phyloP scores from a whole-genome alignment of 2,113 vertebrate species.

The Laticauda colubrina region DNA sequence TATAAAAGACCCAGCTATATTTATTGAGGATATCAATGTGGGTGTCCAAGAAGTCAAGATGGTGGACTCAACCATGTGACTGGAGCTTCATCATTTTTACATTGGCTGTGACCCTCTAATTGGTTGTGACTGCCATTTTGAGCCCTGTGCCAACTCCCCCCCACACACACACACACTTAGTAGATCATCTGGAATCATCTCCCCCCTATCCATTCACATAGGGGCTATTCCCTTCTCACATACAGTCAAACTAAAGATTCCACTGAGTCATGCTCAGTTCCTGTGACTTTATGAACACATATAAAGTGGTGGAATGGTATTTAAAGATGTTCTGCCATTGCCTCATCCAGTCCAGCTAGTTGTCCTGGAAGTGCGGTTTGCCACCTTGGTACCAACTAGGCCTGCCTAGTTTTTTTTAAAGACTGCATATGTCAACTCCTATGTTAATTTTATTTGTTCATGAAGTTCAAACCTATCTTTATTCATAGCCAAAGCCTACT shows the following conservation, averaged over 20 bases:
- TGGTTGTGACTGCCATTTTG: neutral
- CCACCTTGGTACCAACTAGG: neutral
- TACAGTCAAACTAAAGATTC: neutral
- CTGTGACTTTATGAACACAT: neutral
- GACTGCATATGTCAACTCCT: neutral
- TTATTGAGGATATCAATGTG: neutral
- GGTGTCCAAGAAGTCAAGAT: neutral
- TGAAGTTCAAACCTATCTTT: neutral
- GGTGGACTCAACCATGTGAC: neutral
- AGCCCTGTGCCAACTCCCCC: too few relatives aligned
- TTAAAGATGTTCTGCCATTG: neutral
- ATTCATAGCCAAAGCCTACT: neutral
- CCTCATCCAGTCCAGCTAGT: neutral
- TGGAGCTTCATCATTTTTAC: neutral
- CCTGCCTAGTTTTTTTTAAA: neutral
- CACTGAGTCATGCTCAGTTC: neutral
- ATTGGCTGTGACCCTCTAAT: neutral
- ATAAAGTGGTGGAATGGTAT: neutral
- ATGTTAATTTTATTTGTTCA: neutral
- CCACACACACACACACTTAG: too few relatives aligned
- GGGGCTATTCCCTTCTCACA: neutral
- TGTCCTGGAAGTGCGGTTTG: neutral
- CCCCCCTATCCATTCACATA: neutral
- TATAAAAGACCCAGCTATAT: neutral
- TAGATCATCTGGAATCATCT: neutral